phyloP scores from a whole-genome alignment of 2,797 vertebrate species.

The Acrocephalus scirpaceus region DNA sequence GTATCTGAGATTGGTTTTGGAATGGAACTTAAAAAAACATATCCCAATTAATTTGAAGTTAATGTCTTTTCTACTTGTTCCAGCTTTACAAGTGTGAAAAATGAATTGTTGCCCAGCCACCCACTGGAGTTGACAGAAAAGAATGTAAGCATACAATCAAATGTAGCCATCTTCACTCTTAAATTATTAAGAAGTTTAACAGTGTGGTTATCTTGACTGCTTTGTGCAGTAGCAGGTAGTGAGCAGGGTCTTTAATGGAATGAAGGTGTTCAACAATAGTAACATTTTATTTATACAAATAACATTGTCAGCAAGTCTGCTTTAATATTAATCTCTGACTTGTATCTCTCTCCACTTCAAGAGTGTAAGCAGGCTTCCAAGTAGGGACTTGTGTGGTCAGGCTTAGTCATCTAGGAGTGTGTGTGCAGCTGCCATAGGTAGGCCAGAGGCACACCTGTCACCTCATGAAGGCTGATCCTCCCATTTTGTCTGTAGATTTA shows the following conservation, averaged over 20 bases:
- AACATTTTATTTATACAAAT: not conserved
- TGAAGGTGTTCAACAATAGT: not conserved
- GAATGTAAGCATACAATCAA: constrained; percentile 84
- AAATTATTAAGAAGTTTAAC: not conserved
- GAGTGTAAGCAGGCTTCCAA: not conserved
- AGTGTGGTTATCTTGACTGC: not conserved
- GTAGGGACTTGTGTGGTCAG: not conserved
- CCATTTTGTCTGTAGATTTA: not conserved
- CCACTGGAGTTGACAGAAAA: constrained; percentile 92
- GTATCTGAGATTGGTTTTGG: not conserved
- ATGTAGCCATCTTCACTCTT: not conserved
- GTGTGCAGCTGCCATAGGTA: not conserved
- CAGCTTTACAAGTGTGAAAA: constrained; percentile 92
- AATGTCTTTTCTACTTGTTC: not conserved
- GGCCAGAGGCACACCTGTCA: not conserved
- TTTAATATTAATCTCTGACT: not conserved
- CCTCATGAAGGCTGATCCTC: not conserved
- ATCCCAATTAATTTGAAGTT: not conserved
- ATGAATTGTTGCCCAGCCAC: constrained; percentile 91
- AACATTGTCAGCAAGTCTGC: not conserved
- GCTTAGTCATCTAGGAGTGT: not conserved
- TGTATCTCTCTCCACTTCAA: not conserved
- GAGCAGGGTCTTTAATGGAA: not conserved
- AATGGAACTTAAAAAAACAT: not conserved
- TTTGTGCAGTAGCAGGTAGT: not conserved